Conservation (phyloP, 2,888 invertebrate genomes). For the Panopea generosa region DNA sequence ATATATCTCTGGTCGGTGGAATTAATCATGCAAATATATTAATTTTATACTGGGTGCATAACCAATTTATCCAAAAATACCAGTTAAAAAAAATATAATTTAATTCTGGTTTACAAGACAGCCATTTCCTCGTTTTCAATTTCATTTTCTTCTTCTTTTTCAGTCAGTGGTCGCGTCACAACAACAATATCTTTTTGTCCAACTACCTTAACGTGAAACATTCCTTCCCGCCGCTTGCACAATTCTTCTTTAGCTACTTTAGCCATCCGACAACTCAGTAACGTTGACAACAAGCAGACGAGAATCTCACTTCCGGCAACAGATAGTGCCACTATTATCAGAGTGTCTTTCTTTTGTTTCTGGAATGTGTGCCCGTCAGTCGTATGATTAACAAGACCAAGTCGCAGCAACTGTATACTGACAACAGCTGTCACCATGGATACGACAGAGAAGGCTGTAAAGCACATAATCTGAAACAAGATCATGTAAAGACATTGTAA, state of each 20-base stretch:
- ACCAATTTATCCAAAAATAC: too few species aligned
- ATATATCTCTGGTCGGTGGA: too few species aligned
- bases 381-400: slow-evolving; percentile 85
- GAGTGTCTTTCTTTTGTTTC: slow-evolving; percentile 84
- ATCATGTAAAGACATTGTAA: neutral
- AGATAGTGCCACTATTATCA: slow-evolving; percentile 83
- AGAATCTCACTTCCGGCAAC: slow-evolving; percentile 83
- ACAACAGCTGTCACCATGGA: slow-evolving; percentile 85
- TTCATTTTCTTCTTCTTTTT: slow-evolving; percentile 68
- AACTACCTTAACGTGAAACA: slow-evolving; percentile 85
- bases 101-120: too few species aligned
- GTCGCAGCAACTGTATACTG: slow-evolving; percentile 85
- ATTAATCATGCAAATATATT: too few species aligned
- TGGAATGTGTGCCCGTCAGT: slow-evolving; percentile 85
- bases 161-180: slow-evolving; percentile 76
- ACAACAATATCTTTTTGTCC: slow-evolving; percentile 85
- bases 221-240: slow-evolving; percentile 83
- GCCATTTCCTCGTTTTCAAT: slow-evolving; percentile 45
- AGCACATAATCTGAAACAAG: slow-evolving; percentile 85
- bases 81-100: too few species aligned
- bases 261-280: slow-evolving; percentile 84
- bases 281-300: slow-evolving; percentile 82
- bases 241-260: slow-evolving; percentile 84
- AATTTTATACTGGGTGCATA: too few species aligned
- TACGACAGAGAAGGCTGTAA: slow-evolving; percentile 84